Evolutionary conservation across 2,113 vertebrate species (phyloP).

Genomic region (Lophura nycthemera): DNA sequence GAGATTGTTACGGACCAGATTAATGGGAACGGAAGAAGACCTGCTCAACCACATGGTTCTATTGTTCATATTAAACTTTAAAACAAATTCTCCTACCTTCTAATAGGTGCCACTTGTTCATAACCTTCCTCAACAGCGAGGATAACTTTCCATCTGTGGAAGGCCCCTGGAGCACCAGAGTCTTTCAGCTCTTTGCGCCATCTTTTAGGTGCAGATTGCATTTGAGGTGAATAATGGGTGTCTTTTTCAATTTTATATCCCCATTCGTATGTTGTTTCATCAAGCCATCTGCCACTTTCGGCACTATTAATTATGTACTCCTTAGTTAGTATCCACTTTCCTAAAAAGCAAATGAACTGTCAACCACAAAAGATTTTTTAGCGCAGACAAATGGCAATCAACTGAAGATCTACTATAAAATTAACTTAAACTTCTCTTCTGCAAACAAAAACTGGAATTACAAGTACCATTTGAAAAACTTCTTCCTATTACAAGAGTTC

Average conservation of each 20-base stretch:
- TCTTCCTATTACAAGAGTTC: constrained; percentile 8
- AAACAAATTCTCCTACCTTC: constrained; percentile 79
- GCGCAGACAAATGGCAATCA: constrained; percentile 73
- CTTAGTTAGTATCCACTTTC: constrained; percentile 95
- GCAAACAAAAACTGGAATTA: constrained; percentile 26
- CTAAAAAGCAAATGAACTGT: constrained; percentile 83
- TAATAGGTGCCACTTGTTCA: constrained; percentile 81
- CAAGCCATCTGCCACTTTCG: constrained; percentile 89
- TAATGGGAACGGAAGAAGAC: not conserved
- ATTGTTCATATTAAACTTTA: constrained; percentile 24
- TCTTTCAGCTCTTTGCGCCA: constrained; percentile 82
- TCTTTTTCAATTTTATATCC: constrained; percentile 84
- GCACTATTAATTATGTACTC: constrained; percentile 92
- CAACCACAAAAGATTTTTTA: constrained; percentile 68
- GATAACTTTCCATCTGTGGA: constrained; percentile 92
- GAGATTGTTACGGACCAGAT: not conserved
- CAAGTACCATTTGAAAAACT: constrained; percentile 16
- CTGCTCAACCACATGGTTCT: not conserved
- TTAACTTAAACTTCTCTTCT: constrained; percentile 57
- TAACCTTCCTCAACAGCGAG: constrained; percentile 78
- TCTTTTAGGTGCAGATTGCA: constrained; percentile 86
- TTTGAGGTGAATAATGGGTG: constrained; percentile 81
- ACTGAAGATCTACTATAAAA: constrained; percentile 68
- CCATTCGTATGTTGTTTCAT: constrained; percentile 90
- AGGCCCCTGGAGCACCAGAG: constrained; percentile 84